phyloP scores from a whole-genome alignment of 2,797 vertebrate genomes.

The Thaleichthys pacificus region DNA sequence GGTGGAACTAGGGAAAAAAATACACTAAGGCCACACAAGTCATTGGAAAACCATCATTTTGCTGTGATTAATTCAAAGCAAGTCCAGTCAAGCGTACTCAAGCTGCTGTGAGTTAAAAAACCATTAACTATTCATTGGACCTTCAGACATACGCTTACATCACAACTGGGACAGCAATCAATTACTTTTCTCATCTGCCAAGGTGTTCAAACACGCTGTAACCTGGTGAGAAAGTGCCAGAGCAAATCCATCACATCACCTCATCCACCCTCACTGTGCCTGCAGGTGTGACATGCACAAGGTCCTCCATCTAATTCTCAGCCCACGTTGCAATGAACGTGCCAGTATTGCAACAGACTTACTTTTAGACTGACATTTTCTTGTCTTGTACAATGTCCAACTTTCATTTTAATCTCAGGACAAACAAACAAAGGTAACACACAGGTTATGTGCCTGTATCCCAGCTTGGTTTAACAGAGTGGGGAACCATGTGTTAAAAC shows the following conservation, averaged over 20 bases:
- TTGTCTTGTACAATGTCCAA: neutral
- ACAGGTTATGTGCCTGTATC: neutral
- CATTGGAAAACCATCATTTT: slow-evolving; percentile 31
- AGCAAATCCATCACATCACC: slow-evolving; percentile 61
- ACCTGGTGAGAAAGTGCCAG: slow-evolving; percentile 60
- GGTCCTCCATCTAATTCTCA: slow-evolving; percentile 59
- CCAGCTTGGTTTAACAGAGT: slow-evolving; percentile 40
- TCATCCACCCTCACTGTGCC: slow-evolving; percentile 22
- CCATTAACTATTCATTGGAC: slow-evolving; percentile 52
- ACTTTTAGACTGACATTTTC: slow-evolving; percentile 19
- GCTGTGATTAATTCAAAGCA: slow-evolving; percentile 47
- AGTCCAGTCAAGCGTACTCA: slow-evolving; percentile 5
- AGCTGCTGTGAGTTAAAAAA: slow-evolving; percentile 34
- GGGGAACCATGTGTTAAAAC: neutral
- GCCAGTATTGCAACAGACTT: slow-evolving; percentile 56
- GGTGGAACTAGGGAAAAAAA: slow-evolving; percentile 65
- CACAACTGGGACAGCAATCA: slow-evolving; percentile 59
- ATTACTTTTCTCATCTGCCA: slow-evolving; percentile 62
- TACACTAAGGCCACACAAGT: slow-evolving; percentile 27
- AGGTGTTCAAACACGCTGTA: slow-evolving; percentile 62
- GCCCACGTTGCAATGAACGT: slow-evolving; percentile 50
- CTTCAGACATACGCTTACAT: slow-evolving; percentile 46
- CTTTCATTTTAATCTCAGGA: neutral
- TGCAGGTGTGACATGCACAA: slow-evolving; percentile 63
- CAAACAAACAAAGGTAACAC: neutral